Evolutionary conservation across 2,113 vertebrate genomes (phyloP).

Genomic region (Pangasianodon gigas): DNA sequence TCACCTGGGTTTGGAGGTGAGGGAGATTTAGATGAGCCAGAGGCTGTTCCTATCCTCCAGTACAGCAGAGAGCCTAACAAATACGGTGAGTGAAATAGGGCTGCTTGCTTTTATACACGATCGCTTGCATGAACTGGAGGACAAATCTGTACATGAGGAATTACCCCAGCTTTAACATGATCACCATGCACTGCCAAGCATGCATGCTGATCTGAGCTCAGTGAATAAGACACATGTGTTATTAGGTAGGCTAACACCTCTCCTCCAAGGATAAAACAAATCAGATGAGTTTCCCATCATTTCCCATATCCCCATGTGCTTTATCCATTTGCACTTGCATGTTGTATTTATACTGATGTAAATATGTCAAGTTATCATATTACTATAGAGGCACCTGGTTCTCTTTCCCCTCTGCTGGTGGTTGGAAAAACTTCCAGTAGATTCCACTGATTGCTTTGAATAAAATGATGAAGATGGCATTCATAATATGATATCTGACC

Average conservation of each 20-base stretch:
- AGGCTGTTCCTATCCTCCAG: constrained; percentile 70
- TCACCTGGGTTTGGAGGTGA: constrained; percentile 55
- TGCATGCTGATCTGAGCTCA: not conserved
- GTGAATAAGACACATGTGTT: not conserved
- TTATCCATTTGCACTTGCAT: not conserved
- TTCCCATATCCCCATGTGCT: not conserved
- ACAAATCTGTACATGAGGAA: not conserved
- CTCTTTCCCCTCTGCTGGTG: not conserved
- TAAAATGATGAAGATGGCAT: not conserved
- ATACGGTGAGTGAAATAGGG: constrained; percentile 67
- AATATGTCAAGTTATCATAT: not conserved
- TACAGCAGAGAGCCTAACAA: constrained; percentile 77
- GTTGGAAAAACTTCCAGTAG: not conserved
- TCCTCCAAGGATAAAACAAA: not conserved
- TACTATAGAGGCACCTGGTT: not conserved
- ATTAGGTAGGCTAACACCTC: not conserved
- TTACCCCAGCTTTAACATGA: not conserved
- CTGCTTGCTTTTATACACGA: not conserved
- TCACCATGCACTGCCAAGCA: not conserved
- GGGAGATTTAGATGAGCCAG: constrained; percentile 52
- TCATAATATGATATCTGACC: not conserved
- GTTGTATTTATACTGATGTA: not conserved
- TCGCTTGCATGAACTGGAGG: not conserved
- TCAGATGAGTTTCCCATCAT: too few relatives aligned
- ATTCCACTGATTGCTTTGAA: not conserved